Conservation (phyloP, 1,140 invertebrate genomes). For the Drosophila suzukii region DNA sequence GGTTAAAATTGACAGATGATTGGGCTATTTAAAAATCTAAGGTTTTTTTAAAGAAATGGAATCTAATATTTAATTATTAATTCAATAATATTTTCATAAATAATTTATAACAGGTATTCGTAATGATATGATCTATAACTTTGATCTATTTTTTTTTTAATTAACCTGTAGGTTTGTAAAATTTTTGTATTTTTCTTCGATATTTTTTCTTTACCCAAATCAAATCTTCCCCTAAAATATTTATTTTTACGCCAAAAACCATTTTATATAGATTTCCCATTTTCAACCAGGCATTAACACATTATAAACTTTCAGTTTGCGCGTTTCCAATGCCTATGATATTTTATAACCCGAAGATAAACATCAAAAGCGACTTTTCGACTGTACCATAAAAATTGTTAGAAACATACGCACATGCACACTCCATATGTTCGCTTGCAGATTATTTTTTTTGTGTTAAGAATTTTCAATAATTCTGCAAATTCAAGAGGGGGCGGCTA, state of each 20-base stretch:
- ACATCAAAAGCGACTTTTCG: slow-evolving; percentile 69
- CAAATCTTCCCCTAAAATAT: neutral
- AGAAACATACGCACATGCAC: slow-evolving; percentile 47
- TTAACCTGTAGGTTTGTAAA: no score
- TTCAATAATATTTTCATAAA: no score
- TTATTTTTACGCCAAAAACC: neutral
- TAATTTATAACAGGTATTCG: no score
- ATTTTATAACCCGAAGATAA: slow-evolving; percentile 70
- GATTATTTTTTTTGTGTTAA: slow-evolving; percentile 47
- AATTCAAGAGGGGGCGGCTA: slow-evolving; percentile 30
- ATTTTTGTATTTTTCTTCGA: no score
- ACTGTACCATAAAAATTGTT: slow-evolving; percentile 75
- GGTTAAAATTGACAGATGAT: neutral
- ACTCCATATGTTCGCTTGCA: slow-evolving; percentile 25
- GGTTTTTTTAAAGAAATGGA: neutral
- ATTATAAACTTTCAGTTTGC: slow-evolving; percentile 35
- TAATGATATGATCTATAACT: no score
- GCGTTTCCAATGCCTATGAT: slow-evolving; percentile 17
- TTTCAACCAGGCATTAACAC: slow-evolving; percentile 29
- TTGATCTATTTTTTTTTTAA: no score
- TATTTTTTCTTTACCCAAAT: neutral
- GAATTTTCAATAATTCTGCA: slow-evolving; percentile 68
- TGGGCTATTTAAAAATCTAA: neutral
- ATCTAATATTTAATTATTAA: neutral
- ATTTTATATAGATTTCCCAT: slow-evolving; percentile 8